Percentiles rank a stretch among this genome's conserved stretches.
phyloP scores from a whole-genome alignment of 2,888 invertebrate genomes.

The Clivina fossor region DNA sequence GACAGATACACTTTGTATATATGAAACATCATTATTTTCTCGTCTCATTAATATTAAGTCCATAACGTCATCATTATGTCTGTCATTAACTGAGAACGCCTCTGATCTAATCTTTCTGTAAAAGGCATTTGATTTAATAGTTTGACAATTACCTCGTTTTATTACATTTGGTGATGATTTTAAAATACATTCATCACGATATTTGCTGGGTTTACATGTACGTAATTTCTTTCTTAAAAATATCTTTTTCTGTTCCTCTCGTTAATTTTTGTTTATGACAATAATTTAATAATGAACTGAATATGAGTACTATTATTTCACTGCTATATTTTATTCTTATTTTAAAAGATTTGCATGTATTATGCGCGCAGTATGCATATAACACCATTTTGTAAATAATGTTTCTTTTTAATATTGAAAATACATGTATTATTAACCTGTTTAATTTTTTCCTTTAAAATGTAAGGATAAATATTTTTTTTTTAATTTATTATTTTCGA shows the following conservation, averaged over 20 bases:
- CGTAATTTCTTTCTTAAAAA: slow-evolving; percentile 5
- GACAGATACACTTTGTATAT: slow-evolving; percentile 10
- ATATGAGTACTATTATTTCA: background rate
- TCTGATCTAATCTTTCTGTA: slow-evolving; percentile 14
- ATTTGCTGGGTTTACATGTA: background rate
- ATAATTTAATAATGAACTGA: slow-evolving; percentile 4
- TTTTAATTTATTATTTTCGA: background rate
- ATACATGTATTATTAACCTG: slow-evolving; percentile 8
- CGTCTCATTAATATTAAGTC: slow-evolving; percentile 14
- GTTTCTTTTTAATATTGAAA: slow-evolving; percentile 6
- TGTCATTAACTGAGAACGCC: slow-evolving; percentile 4
- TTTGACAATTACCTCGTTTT: slow-evolving; percentile 5
- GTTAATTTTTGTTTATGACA: slow-evolving; percentile 5
- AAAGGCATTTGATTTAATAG: slow-evolving; percentile 6
- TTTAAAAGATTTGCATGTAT: slow-evolving; percentile 5
- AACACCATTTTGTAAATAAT: background rate
- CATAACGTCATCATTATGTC: slow-evolving; percentile 5
- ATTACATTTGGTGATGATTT: slow-evolving; percentile 5
- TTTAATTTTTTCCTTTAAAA: slow-evolving; percentile 14
- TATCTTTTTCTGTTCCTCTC: background rate
- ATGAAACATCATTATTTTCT: background rate
- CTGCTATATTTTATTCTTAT: background rate
- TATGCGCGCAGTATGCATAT: slow-evolving; percentile 5
- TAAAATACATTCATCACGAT: slow-evolving; percentile 8
- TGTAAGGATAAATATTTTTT: background rate